Percentiles rank a stretch among this genome's conserved stretches.
Evolutionary conservation across 2,797 vertebrate genomes (phyloP).

Genomic region (Sebastiscus tertius): DNA sequence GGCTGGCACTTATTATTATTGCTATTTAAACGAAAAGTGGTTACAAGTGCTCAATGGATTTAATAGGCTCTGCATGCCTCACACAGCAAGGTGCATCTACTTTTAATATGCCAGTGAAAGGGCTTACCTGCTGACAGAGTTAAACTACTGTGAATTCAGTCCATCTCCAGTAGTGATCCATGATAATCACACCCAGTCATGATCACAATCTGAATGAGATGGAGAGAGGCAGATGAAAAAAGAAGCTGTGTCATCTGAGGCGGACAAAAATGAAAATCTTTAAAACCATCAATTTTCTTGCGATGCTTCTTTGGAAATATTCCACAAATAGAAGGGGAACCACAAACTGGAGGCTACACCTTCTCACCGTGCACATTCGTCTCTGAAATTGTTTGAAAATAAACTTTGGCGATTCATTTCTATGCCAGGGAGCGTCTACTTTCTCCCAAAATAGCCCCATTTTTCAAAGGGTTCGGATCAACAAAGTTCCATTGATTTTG

Average conservation of each 20-base stretch:
- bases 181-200: conserved; percentile 1
- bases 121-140: conserved; percentile 13
- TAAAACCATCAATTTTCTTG: neutral
- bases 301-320: neutral
- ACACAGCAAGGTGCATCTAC: neutral
- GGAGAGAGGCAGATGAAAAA: neutral
- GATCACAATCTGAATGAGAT: conserved; percentile 17
- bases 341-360: neutral
- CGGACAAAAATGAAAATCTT: neutral
- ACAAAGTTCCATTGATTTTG: conserved; percentile 44
- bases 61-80: neutral
- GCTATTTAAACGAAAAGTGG: conserved; percentile 3
- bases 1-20: conserved; percentile 6
- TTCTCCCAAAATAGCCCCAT: conserved; percentile 22
- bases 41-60: neutral
- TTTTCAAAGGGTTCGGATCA: conserved; percentile 43
- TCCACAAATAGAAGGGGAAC: neutral
- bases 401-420: conserved; percentile 20
- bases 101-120: neutral
- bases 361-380: neutral
- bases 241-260: conserved; percentile 4
- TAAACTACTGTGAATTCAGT: neutral
- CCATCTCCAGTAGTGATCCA: neutral
- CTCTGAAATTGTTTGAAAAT: conserved; percentile 13
- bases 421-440: conserved; percentile 4